Conservation (phyloP, 2,797 vertebrate species). For the Lycodopsis pacificus region DNA sequence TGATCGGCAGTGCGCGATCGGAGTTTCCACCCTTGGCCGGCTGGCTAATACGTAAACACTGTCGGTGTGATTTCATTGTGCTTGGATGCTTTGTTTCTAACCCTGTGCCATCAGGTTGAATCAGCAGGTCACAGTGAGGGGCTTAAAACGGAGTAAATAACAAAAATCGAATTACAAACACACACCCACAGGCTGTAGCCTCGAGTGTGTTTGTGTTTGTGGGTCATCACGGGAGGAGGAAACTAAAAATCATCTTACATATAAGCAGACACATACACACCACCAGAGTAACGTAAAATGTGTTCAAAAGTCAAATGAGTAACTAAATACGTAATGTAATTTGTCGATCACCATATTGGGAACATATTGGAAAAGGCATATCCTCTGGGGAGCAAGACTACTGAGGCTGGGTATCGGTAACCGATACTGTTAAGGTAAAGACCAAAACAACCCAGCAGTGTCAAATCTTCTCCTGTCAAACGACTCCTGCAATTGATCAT, state of each 20-base stretch:
- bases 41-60: slow-evolving; percentile 13
- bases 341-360: neutral
- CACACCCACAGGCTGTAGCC: slow-evolving; percentile 26
- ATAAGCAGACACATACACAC: neutral
- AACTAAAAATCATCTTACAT: neutral
- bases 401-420: neutral
- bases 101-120: slow-evolving; percentile 32
- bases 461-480: too few relatives aligned
- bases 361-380: neutral
- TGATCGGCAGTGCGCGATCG: neutral
- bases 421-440: neutral
- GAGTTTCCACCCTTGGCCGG: slow-evolving; percentile 2
- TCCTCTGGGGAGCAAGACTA: neutral
- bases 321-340: neutral
- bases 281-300: neutral
- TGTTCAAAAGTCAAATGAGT: neutral
- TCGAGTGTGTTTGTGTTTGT: slow-evolving; percentile 1
- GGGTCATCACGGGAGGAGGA: neutral
- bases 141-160: slow-evolving; percentile 49
- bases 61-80: slow-evolving; percentile 37
- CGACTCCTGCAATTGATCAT: too few relatives aligned
- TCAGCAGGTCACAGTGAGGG: slow-evolving; percentile 55
- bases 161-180: slow-evolving; percentile 44
- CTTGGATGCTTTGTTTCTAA: slow-evolving; percentile 38
- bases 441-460: neutral